These are phyloP conservation scores for Andricus curvator DNA, from an alignment of 2,888 invertebrate species.

Conservation along the genomic window DNA sequence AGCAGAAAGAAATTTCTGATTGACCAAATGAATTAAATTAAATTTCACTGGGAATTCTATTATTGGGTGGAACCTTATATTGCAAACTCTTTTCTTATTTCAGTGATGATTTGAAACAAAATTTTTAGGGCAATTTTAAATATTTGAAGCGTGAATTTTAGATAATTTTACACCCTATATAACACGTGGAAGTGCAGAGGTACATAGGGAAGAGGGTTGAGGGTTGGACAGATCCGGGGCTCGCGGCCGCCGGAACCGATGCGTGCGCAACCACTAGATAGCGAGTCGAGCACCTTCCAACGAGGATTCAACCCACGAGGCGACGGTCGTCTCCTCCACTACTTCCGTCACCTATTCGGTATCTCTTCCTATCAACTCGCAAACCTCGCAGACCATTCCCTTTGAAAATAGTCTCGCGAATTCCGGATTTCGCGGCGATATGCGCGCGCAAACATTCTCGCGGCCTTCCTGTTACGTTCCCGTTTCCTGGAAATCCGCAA, in stretches of 20 bases:
- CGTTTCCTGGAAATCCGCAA: constrained; percentile 15
- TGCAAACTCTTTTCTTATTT: not conserved
- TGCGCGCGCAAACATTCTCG: constrained; percentile 11
- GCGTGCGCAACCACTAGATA: constrained; percentile 35
- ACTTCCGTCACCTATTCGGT: not conserved
- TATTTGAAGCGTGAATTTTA: not conserved
- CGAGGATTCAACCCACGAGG: constrained; percentile 21
- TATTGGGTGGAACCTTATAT: too few relatives aligned
- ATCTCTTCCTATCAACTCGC: constrained; percentile 7
- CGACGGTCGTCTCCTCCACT: constrained; percentile 22
- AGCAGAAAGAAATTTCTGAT: not conserved
- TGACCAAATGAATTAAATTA: too few relatives aligned
- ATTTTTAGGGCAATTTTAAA: not conserved
- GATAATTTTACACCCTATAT: not conserved
- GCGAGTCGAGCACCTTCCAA: constrained; percentile 29
- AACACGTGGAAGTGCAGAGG: not conserved
- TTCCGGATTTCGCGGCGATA: constrained; percentile 17
- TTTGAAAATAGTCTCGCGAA: constrained; percentile 25
- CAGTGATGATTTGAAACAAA: not conserved
- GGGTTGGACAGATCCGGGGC: constrained; percentile 26
- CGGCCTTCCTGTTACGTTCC: constrained; percentile 5
- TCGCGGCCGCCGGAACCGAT: constrained; percentile 24
- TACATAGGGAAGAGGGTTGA: not conserved
- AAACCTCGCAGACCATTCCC: constrained; percentile 32
- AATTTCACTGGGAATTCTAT: too few relatives aligned